Conservation (phyloP, 2,113 vertebrate genomes). For the Naja naja region DNA sequence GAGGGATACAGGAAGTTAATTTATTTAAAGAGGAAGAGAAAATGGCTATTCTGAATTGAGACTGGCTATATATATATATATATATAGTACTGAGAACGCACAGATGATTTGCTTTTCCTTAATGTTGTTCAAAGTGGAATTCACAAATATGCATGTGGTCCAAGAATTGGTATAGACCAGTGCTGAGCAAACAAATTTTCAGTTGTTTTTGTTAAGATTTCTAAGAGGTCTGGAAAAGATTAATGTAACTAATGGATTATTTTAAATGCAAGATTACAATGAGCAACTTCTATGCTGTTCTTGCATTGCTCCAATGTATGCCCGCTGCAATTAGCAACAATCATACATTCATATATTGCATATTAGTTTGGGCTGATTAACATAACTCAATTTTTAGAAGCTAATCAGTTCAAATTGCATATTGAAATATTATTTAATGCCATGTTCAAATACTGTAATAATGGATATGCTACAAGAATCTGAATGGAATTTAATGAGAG, state of each 20-base stretch:
- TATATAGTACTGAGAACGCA: no score
- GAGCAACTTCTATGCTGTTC: slow-evolving; percentile 9
- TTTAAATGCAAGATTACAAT: slow-evolving; percentile 12
- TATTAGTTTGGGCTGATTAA: slow-evolving; percentile 25
- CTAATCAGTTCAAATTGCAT: slow-evolving; percentile 31
- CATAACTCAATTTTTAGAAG: slow-evolving; percentile 27
- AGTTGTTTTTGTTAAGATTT: not conserved
- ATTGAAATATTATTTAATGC: slow-evolving; percentile 32
- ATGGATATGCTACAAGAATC: slow-evolving; percentile 9
- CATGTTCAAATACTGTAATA: slow-evolving; percentile 3
- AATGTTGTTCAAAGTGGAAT: not conserved
- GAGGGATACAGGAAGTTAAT: not conserved
- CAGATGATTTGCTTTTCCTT: not conserved
- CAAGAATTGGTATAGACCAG: not conserved
- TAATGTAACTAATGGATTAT: slow-evolving; percentile 15
- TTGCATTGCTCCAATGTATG: slow-evolving; percentile 4
- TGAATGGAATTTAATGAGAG: slow-evolving; percentile 10
- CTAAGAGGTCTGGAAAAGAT: not conserved
- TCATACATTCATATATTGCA: slow-evolving; percentile 18
- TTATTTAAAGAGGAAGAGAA: not conserved
- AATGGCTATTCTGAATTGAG: not conserved
- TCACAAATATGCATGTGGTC: not conserved
- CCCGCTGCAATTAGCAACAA: slow-evolving; percentile 26
- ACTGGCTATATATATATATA: not conserved
- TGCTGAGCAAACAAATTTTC: not conserved